Evolutionary conservation across 2,888 invertebrate species (phyloP), one percentile per base, ranked within the genome.

Genomic region (Clivina fossor): DNA sequence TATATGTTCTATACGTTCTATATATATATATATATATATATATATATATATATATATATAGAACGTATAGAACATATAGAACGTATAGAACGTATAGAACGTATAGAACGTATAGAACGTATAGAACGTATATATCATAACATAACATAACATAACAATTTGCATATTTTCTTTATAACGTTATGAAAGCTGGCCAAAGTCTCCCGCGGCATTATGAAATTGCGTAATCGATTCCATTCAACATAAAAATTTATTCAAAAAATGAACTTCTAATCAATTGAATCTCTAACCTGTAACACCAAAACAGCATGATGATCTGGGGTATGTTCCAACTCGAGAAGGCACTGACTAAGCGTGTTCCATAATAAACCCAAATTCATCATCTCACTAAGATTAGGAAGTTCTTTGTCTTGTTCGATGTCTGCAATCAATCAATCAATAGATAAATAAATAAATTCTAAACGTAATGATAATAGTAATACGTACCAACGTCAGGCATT

Each of bases 221-320:
- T n/a, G n/a, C n/a, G n/a, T 5, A 16, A 26, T 30, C n/a, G 9
- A 5, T 9, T 11, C 26, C 1, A 32, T 13, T 56, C 18, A 33
- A 11, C n/a, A n/a, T n/a, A n/a, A n/a, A n/a, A n/a, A n/a, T n/a
- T n/a, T n/a, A n/a, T n/a, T n/a, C n/a, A n/a, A n/a, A n/a, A n/a
- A n/a, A n/a, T 24, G 4, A 24, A 24, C 9, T 24, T 4, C 13
- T 22, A 43, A 13, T 56, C 15, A 48, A 40, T 15, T 28, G 18
- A 44, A 30, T 40, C 18, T 61, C 59, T 61, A 69, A 78, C 79
- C 73, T 88, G 90, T 53, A 93, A 75, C 19, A 92, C 89, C 24
- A 92, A 80, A 15, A 92, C 92, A 33, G 91, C 91, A 75, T 92
- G 90, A 67, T 89, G 88, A 74, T 93, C 92, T 19, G 88, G 87